A percentile compares a stretch with the other conserved stretches of the same genome.
Conservation (phyloP, 2,113 vertebrate species). For the Barbus barbus region DNA sequence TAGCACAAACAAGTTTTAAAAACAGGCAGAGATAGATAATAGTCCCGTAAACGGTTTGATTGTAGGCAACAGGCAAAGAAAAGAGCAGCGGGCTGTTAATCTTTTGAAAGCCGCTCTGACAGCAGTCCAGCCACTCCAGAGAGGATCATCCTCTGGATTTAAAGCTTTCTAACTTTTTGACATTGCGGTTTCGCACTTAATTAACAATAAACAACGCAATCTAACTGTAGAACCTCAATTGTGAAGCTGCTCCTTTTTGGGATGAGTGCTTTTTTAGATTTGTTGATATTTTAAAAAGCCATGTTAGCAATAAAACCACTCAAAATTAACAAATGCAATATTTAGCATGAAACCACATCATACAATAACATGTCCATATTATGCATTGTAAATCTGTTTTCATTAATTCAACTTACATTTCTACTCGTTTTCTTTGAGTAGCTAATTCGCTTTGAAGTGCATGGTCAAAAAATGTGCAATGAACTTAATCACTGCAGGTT, state of each 20-base stretch:
- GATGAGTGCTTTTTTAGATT: no score
- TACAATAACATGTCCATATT: no score
- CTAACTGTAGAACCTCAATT: neutral
- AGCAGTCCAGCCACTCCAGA: constrained; percentile 62
- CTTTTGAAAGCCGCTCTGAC: constrained; percentile 71
- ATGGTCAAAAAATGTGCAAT: neutral
- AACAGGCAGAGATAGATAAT: neutral
- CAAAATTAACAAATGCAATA: neutral
- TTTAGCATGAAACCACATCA: neutral
- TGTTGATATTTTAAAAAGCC: neutral
- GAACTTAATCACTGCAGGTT: neutral
- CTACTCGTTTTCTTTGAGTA: neutral
- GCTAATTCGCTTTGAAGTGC: neutral
- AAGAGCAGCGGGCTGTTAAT: constrained; percentile 75
- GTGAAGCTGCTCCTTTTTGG: neutral
- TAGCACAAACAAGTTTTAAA: neutral
- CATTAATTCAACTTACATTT: neutral
- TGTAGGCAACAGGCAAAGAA: constrained; percentile 60
- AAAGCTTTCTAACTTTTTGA: constrained; percentile 33
- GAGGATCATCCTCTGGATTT: constrained; percentile 64
- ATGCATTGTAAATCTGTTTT: neutral
- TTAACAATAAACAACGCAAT: neutral
- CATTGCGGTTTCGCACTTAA: neutral
- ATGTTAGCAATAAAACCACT: neutral
- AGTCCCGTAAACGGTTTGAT: neutral